Conservation (phyloP, 1,140 invertebrate species). For the Drosophila tsacasi region DNA sequence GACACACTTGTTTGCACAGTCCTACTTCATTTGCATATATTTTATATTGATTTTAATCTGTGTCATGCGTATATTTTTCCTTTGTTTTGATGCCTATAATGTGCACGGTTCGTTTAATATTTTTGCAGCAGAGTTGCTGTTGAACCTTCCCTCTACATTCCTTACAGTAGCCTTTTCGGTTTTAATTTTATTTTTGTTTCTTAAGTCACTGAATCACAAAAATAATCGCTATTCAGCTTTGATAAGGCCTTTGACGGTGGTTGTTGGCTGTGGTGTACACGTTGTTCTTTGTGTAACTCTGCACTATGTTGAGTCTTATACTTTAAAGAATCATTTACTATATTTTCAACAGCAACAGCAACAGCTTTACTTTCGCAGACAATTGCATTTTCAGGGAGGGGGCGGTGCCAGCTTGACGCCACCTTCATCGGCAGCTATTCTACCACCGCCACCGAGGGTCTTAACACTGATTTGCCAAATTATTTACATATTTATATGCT, state of each 20-base stretch:
- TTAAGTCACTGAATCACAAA: constrained; percentile 89
- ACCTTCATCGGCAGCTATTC: constrained; percentile 37
- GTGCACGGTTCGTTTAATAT: constrained; percentile 91
- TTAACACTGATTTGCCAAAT: constrained; percentile 92
- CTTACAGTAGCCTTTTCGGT: constrained; percentile 94
- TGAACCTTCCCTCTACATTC: constrained; percentile 93
- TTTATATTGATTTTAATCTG: constrained; percentile 92
- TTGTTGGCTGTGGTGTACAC: constrained; percentile 90
- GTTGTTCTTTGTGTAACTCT: constrained; percentile 91
- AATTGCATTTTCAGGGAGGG: constrained; percentile 41
- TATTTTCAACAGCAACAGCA: constrained; percentile 75
- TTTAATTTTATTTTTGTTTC: constrained; percentile 92
- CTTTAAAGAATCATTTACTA: constrained; percentile 69
- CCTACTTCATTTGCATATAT: constrained; percentile 94
- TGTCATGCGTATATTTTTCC: constrained; percentile 92
- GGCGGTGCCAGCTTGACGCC: constrained; percentile 31
- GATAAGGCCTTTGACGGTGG: constrained; percentile 90
- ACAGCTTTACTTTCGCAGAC: constrained; percentile 58
- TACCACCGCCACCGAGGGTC: constrained; percentile 85
- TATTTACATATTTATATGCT: constrained; percentile 91
- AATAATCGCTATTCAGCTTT: constrained; percentile 89
- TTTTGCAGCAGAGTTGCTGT: constrained; percentile 92
- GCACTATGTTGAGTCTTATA: constrained; percentile 90
- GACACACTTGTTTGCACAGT: constrained; percentile 91
- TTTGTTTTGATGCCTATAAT: constrained; percentile 96